Evolutionary conservation across 2,113 vertebrate species (phyloP).

Genomic region (Gracilinanus agilis): DNA sequence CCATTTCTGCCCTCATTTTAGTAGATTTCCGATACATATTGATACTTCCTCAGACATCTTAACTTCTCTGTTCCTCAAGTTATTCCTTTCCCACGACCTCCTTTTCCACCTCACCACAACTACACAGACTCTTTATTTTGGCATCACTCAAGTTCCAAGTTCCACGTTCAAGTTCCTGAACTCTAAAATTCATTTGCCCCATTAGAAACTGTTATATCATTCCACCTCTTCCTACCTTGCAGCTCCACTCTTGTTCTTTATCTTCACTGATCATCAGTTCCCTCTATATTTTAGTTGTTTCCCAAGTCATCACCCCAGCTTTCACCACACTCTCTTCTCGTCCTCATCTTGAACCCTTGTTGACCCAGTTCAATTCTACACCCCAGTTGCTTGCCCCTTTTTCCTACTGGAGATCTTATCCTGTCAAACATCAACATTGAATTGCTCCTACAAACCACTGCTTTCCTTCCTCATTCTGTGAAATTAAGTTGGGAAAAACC

Average conservation of each 20-base stretch:
- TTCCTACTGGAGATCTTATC: too few species aligned
- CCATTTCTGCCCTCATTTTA: background rate
- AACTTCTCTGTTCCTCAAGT: background rate
- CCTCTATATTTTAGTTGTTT: background rate
- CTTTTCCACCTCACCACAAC: background rate
- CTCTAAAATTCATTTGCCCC: background rate
- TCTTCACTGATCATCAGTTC: background rate
- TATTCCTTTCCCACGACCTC: background rate
- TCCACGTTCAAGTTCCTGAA: background rate
- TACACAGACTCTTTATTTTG: background rate
- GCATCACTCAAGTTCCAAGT: background rate
- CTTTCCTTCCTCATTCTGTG: background rate
- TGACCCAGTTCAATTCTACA: too few species aligned
- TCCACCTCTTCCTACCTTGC: background rate
- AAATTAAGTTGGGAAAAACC: background rate
- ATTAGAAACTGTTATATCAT: background rate
- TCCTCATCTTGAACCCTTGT: too few species aligned
- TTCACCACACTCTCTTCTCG: background rate
- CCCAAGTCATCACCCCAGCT: background rate
- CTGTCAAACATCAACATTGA: too few species aligned
- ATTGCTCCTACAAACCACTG: background rate
- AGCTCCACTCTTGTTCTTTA: background rate
- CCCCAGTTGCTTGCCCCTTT: too few species aligned
- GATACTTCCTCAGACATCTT: background rate
- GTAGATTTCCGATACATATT: background rate